These are phyloP conservation scores for Archips xylosteana DNA, from an alignment of 2,888 invertebrate species.

Conservation along the genomic window DNA sequence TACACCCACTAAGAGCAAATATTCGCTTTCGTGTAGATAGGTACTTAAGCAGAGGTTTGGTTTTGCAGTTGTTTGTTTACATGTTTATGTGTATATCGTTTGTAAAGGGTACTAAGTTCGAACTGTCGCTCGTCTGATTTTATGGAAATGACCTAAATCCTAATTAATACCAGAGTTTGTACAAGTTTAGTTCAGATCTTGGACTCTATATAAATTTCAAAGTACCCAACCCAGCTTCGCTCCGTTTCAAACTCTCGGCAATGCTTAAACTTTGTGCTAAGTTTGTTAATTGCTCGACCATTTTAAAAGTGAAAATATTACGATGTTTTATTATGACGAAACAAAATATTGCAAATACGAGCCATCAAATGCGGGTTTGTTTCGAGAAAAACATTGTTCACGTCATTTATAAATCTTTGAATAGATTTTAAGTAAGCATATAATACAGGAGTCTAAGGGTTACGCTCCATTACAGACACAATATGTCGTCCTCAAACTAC, in stretches of 20 bases:
- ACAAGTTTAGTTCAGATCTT: conserved; percentile 7
- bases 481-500: conserved; percentile 18
- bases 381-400: too few species aligned
- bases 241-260: conserved; percentile 24
- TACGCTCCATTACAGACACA: conserved; percentile 13
- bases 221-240: conserved; percentile 23
- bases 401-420: not conserved
- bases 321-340: not conserved
- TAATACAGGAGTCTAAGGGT: conserved; percentile 14
- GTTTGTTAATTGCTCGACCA: conserved; percentile 29
- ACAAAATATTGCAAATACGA: not conserved
- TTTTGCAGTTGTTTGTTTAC: not conserved
- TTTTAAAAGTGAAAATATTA: conserved; percentile 3
- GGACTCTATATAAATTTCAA: conserved; percentile 26
- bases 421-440: not conserved
- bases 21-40: conserved; percentile 3
- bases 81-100: not conserved
- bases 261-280: conserved; percentile 22
- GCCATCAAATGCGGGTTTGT: too few species aligned
- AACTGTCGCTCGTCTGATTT: conserved; percentile 7
- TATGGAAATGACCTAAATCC: conserved; percentile 30
- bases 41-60: conserved; percentile 3
- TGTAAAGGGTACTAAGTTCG: not conserved
- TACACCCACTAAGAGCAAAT: conserved; percentile 32
- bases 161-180: not conserved